Evolutionary conservation across 1,140 invertebrate species (phyloP).

Genomic region (Dinothrombium tinctorium): DNA sequence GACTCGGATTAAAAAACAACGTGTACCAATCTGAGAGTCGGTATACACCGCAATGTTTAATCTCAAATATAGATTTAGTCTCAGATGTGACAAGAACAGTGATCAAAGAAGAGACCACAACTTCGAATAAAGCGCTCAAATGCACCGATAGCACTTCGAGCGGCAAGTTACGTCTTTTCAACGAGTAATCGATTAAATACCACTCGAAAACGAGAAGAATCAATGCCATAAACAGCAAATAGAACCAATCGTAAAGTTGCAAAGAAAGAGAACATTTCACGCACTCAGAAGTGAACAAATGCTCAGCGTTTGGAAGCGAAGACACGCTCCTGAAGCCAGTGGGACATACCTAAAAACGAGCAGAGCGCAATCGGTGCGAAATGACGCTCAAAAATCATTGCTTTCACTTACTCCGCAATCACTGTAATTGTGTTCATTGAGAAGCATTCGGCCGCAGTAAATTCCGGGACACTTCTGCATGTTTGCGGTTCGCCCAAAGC

Average conservation of each 20-base stretch:
- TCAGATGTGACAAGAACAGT: slow-evolving; percentile 44
- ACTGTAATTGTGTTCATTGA: neutral
- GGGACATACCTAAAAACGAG: slow-evolving; percentile 32
- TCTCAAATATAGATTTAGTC: slow-evolving; percentile 41
- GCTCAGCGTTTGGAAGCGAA: neutral
- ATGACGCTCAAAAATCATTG: neutral
- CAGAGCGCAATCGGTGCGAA: neutral
- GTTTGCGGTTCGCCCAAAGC: too few species aligned
- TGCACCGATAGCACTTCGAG: slow-evolving; percentile 39
- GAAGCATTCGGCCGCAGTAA: slow-evolving; percentile 1
- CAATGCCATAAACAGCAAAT: slow-evolving; percentile 49
- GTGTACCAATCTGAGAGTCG: slow-evolving; percentile 86
- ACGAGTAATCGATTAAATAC: slow-evolving; percentile 64
- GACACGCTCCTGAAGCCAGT: slow-evolving; percentile 37
- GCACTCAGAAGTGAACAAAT: slow-evolving; percentile 7
- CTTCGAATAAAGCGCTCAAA: slow-evolving; percentile 53
- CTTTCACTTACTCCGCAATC: neutral
- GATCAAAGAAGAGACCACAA: slow-evolving; percentile 38
- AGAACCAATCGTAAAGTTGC: slow-evolving; percentile 74
- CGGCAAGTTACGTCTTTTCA: slow-evolving; percentile 40
- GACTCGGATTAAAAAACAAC: slow-evolving; percentile 69
- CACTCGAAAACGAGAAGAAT: slow-evolving; percentile 62
- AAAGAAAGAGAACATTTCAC: slow-evolving; percentile 47
- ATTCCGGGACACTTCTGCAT: slow-evolving; percentile 3
- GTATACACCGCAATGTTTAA: slow-evolving; percentile 49